A percentile compares a stretch with the other conserved stretches of the same genome.
Conservation (phyloP, 2,113 vertebrate species). For the Choloepus hoffmanni region DNA sequence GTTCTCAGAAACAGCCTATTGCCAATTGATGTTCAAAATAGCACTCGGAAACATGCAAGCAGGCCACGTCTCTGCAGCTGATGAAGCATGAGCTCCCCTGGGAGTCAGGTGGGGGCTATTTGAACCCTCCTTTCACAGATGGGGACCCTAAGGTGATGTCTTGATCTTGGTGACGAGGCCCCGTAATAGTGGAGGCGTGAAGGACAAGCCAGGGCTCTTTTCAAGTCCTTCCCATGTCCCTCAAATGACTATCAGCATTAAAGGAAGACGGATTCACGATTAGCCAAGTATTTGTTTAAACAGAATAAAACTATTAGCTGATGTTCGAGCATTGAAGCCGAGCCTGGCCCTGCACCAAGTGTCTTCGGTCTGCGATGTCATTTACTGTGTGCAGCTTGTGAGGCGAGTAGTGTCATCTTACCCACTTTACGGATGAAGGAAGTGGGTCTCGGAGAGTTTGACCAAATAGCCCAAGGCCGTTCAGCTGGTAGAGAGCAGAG, state of each 20-base stretch:
- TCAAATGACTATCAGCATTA: not conserved
- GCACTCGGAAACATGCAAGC: not conserved
- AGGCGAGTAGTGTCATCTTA: not conserved
- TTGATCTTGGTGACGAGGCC: not conserved
- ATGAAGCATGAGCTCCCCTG: not conserved
- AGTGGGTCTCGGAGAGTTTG: not conserved
- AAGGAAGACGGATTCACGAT: not conserved
- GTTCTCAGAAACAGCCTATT: not conserved
- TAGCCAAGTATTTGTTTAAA: not conserved
- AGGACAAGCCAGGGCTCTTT: not conserved
- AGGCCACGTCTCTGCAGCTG: not conserved
- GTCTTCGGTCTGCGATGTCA: not conserved
- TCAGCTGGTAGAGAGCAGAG: not conserved
- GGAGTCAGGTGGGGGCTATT: not conserved
- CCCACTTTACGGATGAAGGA: not conserved
- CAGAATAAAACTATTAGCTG: not conserved
- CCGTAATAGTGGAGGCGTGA: not conserved
- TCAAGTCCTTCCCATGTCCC: not conserved
- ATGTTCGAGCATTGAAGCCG: not conserved
- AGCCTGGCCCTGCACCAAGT: not conserved
- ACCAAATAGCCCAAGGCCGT: not conserved
- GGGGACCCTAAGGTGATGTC: not conserved
- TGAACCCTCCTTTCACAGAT: not conserved
- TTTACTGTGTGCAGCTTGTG: not conserved
- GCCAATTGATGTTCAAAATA: not conserved